Conservation (phyloP, 1,140 invertebrate genomes). For the Anadara kagoshimensis region DNA sequence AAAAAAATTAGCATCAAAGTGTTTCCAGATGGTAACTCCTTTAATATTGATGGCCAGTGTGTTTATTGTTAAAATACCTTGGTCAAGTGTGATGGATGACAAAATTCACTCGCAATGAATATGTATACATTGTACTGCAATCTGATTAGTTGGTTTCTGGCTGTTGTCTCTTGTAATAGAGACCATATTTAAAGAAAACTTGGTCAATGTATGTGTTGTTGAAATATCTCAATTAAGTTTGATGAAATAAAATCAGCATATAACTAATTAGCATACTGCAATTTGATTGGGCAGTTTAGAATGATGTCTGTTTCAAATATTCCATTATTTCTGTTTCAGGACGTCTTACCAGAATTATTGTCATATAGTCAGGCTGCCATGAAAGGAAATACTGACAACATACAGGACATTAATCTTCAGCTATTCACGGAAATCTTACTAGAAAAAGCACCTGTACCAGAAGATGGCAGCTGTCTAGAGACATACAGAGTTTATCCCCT, state of each 20-base stretch:
- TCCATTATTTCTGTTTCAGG: slow-evolving; percentile 34
- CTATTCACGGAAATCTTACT: slow-evolving; percentile 82
- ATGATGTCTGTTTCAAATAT: background rate
- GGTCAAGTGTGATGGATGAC: background rate
- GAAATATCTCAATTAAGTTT: background rate
- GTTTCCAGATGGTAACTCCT: no score
- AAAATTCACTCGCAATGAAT: no score
- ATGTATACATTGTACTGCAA: no score
- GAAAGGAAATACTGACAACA: slow-evolving; percentile 46
- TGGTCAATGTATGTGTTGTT: background rate
- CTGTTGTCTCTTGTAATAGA: no score
- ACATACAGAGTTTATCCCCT: no score
- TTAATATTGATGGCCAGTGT: background rate
- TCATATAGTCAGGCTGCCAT: slow-evolving; percentile 76
- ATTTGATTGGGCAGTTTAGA: background rate
- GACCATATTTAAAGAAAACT: no score
- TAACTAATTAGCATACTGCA: background rate
- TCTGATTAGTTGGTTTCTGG: no score
- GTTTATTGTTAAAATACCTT: background rate
- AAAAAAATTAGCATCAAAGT: no score
- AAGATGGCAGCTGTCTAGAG: slow-evolving; percentile 46
- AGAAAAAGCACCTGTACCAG: slow-evolving; percentile 79
- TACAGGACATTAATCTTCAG: slow-evolving; percentile 72
- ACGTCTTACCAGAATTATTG: slow-evolving; percentile 83
- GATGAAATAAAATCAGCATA: background rate